Evolutionary conservation across 2,888 invertebrate genomes (phyloP), one percentile per base, ranked within the genome.

Genomic region (Drosophila vallismaia): DNA sequence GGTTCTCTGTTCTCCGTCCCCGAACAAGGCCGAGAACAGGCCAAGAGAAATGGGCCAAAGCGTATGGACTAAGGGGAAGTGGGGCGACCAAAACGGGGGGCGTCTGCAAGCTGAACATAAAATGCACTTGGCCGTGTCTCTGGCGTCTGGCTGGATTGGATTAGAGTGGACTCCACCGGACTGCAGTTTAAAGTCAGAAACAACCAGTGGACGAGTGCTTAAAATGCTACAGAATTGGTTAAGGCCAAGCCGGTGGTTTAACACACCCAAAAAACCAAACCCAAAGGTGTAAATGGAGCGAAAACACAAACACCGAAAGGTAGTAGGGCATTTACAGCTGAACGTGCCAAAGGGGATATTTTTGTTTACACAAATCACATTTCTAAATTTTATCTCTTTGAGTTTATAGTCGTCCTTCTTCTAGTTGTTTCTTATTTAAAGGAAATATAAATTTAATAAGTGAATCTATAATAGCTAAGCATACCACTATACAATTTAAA

Each of bases 211-310:
- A 48, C 50, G 28, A 59, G 53, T 38, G 71, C 63, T 76, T 74
- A 71, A 75, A 71, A 73, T 84, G 52, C 63, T 66, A 63, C 53
- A 66, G 75, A 74, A 76, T 76, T 86, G 74, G 62, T 69, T 80
- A 63, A 71, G 74, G 64, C 64, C 51, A 53, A 66, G 67, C 64
- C 52, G 42, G 29, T 38, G 62, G 38, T 50, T 71, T 62, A 40
- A 55, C 67, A 51, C 55, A 57, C 59, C 49, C 49, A 10, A 50
- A n/a, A 60, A 59, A 14, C 36, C 36, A 29, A 46, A 19, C 19
- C 19, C 19, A 19, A 31, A 82, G 76, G 74, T 86, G 78, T 84
- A 74, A 84, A 72, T 59, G 45, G 29, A 53, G 45, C 55, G 60
- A 12, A 59, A 38, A 50, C 52, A 48, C 52, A 64, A 42, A 24